A percentile compares a stretch with the other conserved stretches of the same genome.
Conservation (phyloP, 2,797 vertebrate genomes). For the Gorsachius magnificus region DNA sequence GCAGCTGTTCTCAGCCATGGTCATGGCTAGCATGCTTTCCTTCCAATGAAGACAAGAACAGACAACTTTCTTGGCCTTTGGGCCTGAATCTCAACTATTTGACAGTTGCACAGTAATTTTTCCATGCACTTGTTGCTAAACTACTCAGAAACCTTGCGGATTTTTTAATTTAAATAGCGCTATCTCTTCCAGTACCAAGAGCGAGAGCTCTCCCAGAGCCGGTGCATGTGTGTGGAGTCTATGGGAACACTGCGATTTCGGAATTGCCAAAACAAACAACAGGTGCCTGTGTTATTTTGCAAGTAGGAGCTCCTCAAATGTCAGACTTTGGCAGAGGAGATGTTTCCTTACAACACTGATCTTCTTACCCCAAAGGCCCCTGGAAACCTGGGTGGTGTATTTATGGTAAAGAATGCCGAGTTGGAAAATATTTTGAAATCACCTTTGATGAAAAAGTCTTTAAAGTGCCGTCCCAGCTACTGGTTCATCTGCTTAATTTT, state of each 20-base stretch:
- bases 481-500: neutral
- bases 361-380: constrained; percentile 21
- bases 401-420: neutral
- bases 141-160: neutral
- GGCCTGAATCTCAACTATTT: neutral
- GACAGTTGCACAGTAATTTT: neutral
- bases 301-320: constrained; percentile 53
- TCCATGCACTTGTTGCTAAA: neutral
- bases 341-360: constrained; percentile 7
- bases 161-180: neutral
- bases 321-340: constrained; percentile 48
- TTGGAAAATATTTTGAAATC: constrained; percentile 28
- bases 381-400: constrained; percentile 37
- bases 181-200: neutral
- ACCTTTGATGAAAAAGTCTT: constrained; percentile 38
- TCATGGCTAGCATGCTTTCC: neutral
- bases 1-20: neutral
- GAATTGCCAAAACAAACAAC: constrained; percentile 66
- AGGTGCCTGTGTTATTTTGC: constrained; percentile 62
- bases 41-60: neutral
- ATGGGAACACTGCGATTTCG: constrained; percentile 13
- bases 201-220: neutral
- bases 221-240: neutral
- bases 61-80: neutral
- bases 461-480: neutral